Base-by-base conservation (phyloP, 1,140 invertebrate genomes). In the Potamilus streckersoni region DNA sequence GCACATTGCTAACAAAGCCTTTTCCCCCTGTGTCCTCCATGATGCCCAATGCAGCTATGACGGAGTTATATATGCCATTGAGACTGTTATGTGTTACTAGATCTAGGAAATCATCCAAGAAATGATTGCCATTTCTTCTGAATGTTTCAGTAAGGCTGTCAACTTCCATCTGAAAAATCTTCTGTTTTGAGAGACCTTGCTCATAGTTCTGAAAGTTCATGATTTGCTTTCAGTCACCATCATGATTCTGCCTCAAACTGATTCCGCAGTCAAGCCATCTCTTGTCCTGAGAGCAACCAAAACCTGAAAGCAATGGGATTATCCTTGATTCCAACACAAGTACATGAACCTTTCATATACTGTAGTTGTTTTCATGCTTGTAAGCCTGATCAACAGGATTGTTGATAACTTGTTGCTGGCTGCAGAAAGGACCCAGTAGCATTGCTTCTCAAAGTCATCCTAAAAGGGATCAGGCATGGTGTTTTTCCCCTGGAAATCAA, bases 311-410 rank as follows among this genome's bases (percentile, higher is more conserved):
- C 67, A 57, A 31, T 55, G 4, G 69, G 69, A 58, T 77, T 68
- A 55, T 77, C 71, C 23, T 66, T 78, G 12, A 83, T 31, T 58
- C 79, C 81, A 38, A 85, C 71, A 23, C 81, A 81, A 23, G 73
- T 82, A 62, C 83, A 80, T 49, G 81, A 80, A 70, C 75, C 78
- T 76, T 85, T 84, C 13, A 85, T 23, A 11, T 73, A 23, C 23
- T 1, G 23, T 23, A 23, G 16, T 71, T 62, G 58, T 77, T 77
- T 31, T 67, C 61, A 20, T 78, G 84, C 59, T 85, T 82, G 73
- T 85, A 83, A 17, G 78, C 81, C 56, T 84, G 83, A 68, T 85
- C 83, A 85, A 71, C 27, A 71, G 62, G 16, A 85, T 82, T 19
- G 74, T 55, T 58, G 82, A 85, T 27, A 77, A 77, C 2, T 27